Conservation (phyloP, 1,140 invertebrate genomes). For the Antheraea pernyi region DNA sequence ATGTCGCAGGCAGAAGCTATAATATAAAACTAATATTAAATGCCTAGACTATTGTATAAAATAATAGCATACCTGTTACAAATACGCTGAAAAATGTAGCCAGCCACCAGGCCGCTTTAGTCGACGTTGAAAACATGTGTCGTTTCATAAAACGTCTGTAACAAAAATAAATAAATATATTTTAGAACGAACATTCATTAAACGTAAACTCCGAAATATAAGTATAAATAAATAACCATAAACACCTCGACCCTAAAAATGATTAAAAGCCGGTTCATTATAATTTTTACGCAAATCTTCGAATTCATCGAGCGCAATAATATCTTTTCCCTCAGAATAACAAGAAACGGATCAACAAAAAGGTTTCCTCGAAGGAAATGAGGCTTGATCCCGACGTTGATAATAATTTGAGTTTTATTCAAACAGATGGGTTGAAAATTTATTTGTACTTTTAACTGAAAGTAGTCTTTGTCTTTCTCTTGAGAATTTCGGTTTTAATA, state of each 20-base stretch:
- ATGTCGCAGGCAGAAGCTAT: too few relatives aligned
- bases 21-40: too few relatives aligned
- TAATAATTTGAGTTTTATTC: slow-evolving; percentile 43
- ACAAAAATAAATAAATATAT: slow-evolving; percentile 24
- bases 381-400: slow-evolving; percentile 31
- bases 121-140: slow-evolving; percentile 71
- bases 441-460: slow-evolving; percentile 19
- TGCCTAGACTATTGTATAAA: not conserved
- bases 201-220: too few relatives aligned
- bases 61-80: slow-evolving; percentile 53
- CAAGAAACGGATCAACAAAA: slow-evolving; percentile 46
- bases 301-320: slow-evolving; percentile 31
- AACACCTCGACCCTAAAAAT: slow-evolving; percentile 4
- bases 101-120: slow-evolving; percentile 72
- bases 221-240: slow-evolving; percentile 4
- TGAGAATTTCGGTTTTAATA: slow-evolving; percentile 8
- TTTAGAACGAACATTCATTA: not conserved
- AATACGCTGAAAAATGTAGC: slow-evolving; percentile 69
- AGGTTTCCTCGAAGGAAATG: slow-evolving; percentile 40
- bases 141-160: slow-evolving; percentile 50
- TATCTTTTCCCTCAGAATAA: slow-evolving; percentile 34
- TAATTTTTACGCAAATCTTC: slow-evolving; percentile 30
- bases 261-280: slow-evolving; percentile 25
- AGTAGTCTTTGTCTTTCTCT: slow-evolving; percentile 7
- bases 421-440: slow-evolving; percentile 30